phyloP scores from a whole-genome alignment of 2,888 invertebrate species.

The Diadegma fenestrale region DNA sequence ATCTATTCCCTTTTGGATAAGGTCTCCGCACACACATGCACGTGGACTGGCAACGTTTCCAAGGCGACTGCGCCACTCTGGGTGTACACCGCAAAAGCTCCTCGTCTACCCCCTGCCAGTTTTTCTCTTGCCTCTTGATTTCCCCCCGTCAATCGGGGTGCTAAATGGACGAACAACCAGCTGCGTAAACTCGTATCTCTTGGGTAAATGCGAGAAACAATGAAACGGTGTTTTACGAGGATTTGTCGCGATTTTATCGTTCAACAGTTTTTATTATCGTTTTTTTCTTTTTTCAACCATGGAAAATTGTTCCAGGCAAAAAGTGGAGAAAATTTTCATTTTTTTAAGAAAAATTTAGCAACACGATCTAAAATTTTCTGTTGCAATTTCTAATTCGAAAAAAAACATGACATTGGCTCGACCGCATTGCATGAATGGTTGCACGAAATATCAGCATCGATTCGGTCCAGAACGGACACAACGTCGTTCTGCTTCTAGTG shows the following conservation, averaged over 20 bases:
- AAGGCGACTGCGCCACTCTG: conserved; percentile 82
- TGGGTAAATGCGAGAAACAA: not conserved
- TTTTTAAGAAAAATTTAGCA: not conserved
- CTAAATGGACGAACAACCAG: conserved; percentile 59
- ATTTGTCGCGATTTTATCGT: not conserved
- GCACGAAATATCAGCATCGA: conserved; percentile 76
- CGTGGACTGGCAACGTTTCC: conserved; percentile 81
- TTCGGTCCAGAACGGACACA: conserved; percentile 72
- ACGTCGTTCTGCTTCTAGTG: conserved; percentile 68
- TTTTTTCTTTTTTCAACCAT: not conserved
- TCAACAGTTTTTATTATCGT: not conserved
- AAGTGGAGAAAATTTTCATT: not conserved
- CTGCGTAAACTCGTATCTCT: conserved; percentile 23
- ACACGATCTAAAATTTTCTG: not conserved
- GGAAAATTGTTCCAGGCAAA: not conserved
- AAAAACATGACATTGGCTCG: not conserved
- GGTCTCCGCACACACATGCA: conserved; percentile 77
- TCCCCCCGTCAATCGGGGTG: conserved; percentile 33
- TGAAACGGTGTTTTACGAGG: not conserved
- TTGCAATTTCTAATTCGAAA: not conserved
- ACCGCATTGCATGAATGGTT: conserved; percentile 72
- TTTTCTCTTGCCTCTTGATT: conserved; percentile 46
- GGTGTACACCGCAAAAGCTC: conserved; percentile 63
- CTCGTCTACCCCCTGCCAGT: conserved; percentile 37
- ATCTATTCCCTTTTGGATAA: conserved; percentile 56